Base-by-base conservation (phyloP, 2,113 vertebrate genomes). In the Oncorhynchus kisutch region DNA sequence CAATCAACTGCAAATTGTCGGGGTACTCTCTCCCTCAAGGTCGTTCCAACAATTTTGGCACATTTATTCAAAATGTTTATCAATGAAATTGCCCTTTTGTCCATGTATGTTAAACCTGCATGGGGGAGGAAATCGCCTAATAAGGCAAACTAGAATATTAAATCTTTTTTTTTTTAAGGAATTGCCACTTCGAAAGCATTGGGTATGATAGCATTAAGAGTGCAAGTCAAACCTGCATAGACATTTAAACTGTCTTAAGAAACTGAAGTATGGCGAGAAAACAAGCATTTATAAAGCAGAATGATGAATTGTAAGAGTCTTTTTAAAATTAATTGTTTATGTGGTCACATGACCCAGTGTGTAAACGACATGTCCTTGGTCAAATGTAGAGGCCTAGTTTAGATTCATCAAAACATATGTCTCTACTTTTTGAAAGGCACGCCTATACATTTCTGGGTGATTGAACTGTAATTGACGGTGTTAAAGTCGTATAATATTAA, bases 341-440 rank as follows among this genome's bases (percentile, higher is more conserved):
- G 90, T 90, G 92, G 92, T 90, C 70, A 82, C 79, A 77, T 76
- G 75, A 83, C 71, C 77, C 81, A 77, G 80, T 77, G 81, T 82
- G 74, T 82, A 85, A 91, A 86, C 83, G 20, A 48, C 81, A 73
- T 81, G 31, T 67, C 68, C 75, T 74, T 66, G 67, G 78, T 74
- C 72, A 79, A 80, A 78, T 78, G 74, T 67, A 51, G 78, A 74
- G 67, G 24, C 76, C 31, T 12, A 71, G 79, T 86, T 81, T 88
- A 80, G 71, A 85, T 81, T 51, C 86, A 88, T 72, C 75, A 81
- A 85, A 91, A 90, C 93, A 94, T 87, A 91, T 93, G 92, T 91
- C 91, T 91, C 84, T 84, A 82, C 78, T 90, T 87, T 69, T 82
- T 84, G 70, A 81, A 85, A 74, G 90, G 88, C 92, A 93, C 91